phyloP scores from a whole-genome alignment of 2,797 vertebrate genomes.

The Xerus rutilus region DNA sequence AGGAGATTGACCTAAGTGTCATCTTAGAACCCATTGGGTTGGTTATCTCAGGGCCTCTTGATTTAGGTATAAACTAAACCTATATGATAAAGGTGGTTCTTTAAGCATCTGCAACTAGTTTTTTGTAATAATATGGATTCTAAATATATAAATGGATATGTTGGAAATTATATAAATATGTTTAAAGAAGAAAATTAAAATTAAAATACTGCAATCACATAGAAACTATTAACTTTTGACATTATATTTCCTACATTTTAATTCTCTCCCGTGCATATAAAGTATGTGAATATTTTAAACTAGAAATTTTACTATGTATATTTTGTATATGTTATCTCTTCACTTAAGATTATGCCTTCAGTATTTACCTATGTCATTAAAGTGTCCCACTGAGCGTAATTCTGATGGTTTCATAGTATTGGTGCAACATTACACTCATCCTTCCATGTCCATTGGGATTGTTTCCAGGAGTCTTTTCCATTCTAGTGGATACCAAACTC shows the following conservation, averaged over 20 bases:
- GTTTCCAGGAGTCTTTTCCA: not conserved
- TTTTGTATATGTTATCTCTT: constrained; percentile 43
- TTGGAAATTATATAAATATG: not conserved
- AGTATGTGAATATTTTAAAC: constrained; percentile 3
- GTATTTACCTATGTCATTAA: constrained; percentile 1
- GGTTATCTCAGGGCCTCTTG: not conserved
- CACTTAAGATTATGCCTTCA: not conserved
- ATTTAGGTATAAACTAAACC: not conserved
- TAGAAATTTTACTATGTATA: constrained; percentile 43
- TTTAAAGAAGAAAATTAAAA: constrained; percentile 52
- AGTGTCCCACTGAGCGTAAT: not conserved
- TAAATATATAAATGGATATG: not conserved
- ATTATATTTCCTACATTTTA: constrained; percentile 38
- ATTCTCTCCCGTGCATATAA: not conserved
- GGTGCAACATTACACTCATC: not conserved
- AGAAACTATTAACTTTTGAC: constrained; percentile 25
- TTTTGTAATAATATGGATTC: not conserved
- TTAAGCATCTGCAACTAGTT: not conserved
- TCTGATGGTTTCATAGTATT: not conserved
- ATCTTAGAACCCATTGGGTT: not conserved
- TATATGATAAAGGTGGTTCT: not conserved
- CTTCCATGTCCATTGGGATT: not conserved
- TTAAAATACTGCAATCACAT: not conserved
- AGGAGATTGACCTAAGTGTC: not conserved
- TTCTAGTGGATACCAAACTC: not conserved